Conservation (phyloP, 2,888 invertebrate genomes). For the Cactoblastis cactorum region DNA sequence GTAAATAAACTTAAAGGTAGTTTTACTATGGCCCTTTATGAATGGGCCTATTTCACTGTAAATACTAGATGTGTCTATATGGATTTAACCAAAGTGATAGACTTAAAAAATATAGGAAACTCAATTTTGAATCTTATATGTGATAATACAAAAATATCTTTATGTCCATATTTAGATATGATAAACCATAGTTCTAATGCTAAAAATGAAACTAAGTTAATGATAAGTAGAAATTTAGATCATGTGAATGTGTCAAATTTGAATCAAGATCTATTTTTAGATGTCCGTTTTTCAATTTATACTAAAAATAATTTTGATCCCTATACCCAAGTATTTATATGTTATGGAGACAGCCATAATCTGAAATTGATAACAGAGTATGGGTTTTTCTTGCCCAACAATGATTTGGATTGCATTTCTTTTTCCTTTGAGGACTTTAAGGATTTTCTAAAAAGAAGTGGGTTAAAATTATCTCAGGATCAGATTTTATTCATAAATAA, state of each 20-base stretch:
- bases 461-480: constrained; percentile 69
- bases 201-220: constrained; percentile 72
- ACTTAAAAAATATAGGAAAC: constrained; percentile 61
- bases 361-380: constrained; percentile 90
- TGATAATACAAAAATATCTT: constrained; percentile 83
- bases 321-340: constrained; percentile 90
- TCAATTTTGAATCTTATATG: constrained; percentile 61
- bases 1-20: constrained; percentile 55
- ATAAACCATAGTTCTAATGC: constrained; percentile 89
- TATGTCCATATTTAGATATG: constrained; percentile 94
- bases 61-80: constrained; percentile 92
- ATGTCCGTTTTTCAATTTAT: constrained; percentile 66
- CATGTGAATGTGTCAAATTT: constrained; percentile 48
- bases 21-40: constrained; percentile 79
- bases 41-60: constrained; percentile 91
- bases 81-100: constrained; percentile 67
- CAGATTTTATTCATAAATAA: constrained; percentile 82
- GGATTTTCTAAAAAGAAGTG: constrained; percentile 48
- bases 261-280: constrained; percentile 51
- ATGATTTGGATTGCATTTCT: constrained; percentile 83
- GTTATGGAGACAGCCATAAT: constrained; percentile 91
- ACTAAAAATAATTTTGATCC: constrained; percentile 77
- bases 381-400: constrained; percentile 87
- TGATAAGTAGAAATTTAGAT: constrained; percentile 50
- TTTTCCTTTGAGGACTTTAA: constrained; percentile 79